These are phyloP conservation scores for Zaprionus capensis DNA, from an alignment of 1,140 invertebrate species.

Conservation along the genomic window DNA sequence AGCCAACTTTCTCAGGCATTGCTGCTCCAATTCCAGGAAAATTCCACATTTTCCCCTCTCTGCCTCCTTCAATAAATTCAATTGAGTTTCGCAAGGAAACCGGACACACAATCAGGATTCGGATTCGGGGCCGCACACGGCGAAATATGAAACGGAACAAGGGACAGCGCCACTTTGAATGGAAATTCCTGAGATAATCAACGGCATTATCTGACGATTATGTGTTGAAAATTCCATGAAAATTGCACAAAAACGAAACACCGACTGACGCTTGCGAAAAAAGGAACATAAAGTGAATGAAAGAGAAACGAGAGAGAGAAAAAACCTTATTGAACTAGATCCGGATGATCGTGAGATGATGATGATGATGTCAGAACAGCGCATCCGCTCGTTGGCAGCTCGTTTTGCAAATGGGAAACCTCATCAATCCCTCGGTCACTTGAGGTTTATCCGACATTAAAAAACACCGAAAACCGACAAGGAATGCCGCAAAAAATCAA, in stretches of 20 bases:
- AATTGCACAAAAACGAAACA: slow-evolving; percentile 67
- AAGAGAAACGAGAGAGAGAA: slow-evolving; percentile 5
- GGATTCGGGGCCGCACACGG: slow-evolving; percentile 56
- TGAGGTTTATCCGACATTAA: slow-evolving; percentile 77
- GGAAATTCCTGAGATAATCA: slow-evolving; percentile 80
- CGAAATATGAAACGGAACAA: slow-evolving; percentile 71
- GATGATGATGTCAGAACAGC: slow-evolving; percentile 56
- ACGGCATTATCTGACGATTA: slow-evolving; percentile 75
- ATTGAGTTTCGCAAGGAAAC: slow-evolving; percentile 17
- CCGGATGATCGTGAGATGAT: slow-evolving; percentile 78
- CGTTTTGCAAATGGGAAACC: slow-evolving; percentile 65
- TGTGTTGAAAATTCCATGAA: slow-evolving; percentile 73
- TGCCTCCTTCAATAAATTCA: background rate
- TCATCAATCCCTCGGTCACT: slow-evolving; percentile 80
- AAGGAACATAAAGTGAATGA: slow-evolving; percentile 1
- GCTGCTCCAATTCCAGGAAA: background rate
- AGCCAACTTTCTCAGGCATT: slow-evolving; percentile 18
- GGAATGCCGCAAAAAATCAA: slow-evolving; percentile 56
- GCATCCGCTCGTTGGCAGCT: slow-evolving; percentile 67
- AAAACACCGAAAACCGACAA: slow-evolving; percentile 31
- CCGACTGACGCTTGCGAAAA: slow-evolving; percentile 56
- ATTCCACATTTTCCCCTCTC: background rate
- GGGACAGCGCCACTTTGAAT: slow-evolving; percentile 61
- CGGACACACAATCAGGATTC: slow-evolving; percentile 20
- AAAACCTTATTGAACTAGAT: slow-evolving; percentile 72